Base-by-base conservation (phyloP, 2,888 invertebrate species). In the Sphaeridia pumilis region DNA sequence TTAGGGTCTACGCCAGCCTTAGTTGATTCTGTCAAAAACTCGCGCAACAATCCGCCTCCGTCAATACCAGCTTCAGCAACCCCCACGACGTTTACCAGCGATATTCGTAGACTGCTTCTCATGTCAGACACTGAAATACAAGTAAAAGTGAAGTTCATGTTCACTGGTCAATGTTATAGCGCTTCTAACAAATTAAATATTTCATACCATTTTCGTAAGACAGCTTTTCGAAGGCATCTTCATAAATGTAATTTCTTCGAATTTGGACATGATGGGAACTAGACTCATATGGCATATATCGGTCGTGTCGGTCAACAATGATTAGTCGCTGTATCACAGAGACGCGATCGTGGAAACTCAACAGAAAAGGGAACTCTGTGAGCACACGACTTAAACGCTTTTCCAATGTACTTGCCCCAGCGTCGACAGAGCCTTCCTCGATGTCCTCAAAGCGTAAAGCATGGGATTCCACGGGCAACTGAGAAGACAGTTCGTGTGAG, bases 1-100 rank as follows among this genome's bases (percentile, higher is more conserved):
- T 94, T 94, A 0, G 97, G 94, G 74, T 97, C 94, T 69, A 95
- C 95, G 1, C 88, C 87, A 0, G 93, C 89, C 76, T 89, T 92
- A 26, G 97, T 76, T 10, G 97, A 75, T 70, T 95, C 94, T 1
- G 87, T 85, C 2, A 97, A 75, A 70, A 97, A 97, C 71, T 98
- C 98, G 44, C 95, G 78, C 69, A 94, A 93, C 14, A 98, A 79
- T 0, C 97, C 97, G 2, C 97, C 97, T 2, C 97, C 97, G 70
- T 98, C 98, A 2, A 97, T 87, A 0, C 97, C 98, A 0, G 90
- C 90, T 70, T 98, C 97, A 65, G 90, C 87, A 14, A 90, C 74
- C 0, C 95, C 97, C 1, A 86, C 84, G 53, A 82, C 82, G 67
- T 94, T 97, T 42, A 92, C 82, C 63, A 95, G 75, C 67, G 90